phyloP scores from a whole-genome alignment of 2,113 vertebrate species.

The Glaucomys volans region DNA sequence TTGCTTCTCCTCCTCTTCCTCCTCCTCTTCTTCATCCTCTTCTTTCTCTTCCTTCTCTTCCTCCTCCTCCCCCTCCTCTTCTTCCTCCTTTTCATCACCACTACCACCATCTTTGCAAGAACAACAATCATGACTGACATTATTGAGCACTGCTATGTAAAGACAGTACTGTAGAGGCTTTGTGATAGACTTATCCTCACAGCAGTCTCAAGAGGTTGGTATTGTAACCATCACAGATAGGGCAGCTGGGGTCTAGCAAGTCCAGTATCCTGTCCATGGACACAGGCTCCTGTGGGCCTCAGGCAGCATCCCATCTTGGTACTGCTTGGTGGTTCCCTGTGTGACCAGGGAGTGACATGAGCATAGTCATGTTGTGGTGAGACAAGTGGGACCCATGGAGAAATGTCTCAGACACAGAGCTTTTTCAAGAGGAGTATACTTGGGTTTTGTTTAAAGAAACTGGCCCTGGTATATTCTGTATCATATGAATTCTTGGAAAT shows the following conservation, averaged over 20 bases:
- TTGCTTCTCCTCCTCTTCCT: background rate
- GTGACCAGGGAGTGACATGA: too few relatives aligned
- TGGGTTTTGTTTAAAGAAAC: slow-evolving; percentile 21
- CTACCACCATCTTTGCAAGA: background rate
- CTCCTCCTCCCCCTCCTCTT: too few relatives aligned
- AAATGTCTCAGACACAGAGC: background rate
- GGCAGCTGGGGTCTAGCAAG: background rate
- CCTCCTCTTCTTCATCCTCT: too few relatives aligned
- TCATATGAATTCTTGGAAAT: slow-evolving; percentile 47
- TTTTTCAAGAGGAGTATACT: background rate
- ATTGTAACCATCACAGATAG: background rate
- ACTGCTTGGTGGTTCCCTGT: background rate
- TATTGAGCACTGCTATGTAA: background rate
- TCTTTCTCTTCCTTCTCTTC: too few relatives aligned
- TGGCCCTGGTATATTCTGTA: slow-evolving; percentile 11
- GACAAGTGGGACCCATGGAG: background rate
- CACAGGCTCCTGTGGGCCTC: background rate
- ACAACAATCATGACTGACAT: background rate
- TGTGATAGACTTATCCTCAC: background rate
- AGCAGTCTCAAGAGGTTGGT: background rate
- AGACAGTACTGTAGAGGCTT: background rate
- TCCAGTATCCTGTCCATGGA: background rate
- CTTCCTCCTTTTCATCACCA: background rate
- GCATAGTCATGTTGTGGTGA: background rate
- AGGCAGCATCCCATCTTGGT: rapidly evolving